A percentile compares a stretch with the other conserved stretches of the same genome.
phyloP scores from a whole-genome alignment of 2,888 invertebrate species.

The Argynnis bischoffii region DNA sequence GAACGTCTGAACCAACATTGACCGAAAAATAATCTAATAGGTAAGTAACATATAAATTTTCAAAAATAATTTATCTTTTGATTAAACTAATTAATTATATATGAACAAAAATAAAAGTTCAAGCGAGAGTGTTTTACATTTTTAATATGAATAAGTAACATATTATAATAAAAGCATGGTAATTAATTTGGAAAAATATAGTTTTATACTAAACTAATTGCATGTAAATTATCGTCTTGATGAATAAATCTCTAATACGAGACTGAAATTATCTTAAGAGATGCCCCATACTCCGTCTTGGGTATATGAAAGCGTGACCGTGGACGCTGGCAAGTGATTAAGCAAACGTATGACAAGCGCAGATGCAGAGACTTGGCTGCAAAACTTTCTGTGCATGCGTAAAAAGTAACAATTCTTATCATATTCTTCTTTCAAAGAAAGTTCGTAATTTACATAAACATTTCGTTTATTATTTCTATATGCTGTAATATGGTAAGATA shows the following conservation, averaged over 20 bases:
- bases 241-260: conserved; percentile 23
- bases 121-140: conserved; percentile 7
- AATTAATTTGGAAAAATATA: conserved; percentile 10
- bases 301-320: conserved; percentile 36
- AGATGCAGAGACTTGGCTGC: conserved; percentile 9
- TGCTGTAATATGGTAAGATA: too few relatives aligned
- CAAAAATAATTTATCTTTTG: too few relatives aligned
- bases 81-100: too few relatives aligned
- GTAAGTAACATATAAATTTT: too few relatives aligned
- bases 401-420: background rate
- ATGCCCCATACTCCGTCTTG: conserved; percentile 22
- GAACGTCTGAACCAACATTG: too few relatives aligned
- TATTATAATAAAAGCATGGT: conserved; percentile 7
- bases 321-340: conserved; percentile 30
- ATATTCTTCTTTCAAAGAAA: background rate
- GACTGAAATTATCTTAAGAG: conserved; percentile 26
- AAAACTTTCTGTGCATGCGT: conserved; percentile 9
- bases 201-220: conserved; percentile 9
- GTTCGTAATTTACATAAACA: too few relatives aligned
- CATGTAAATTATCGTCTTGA: conserved; percentile 11
- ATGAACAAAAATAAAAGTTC: background rate
- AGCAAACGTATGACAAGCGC: conserved; percentile 32
- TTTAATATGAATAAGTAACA: conserved; percentile 5
- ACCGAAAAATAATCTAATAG: too few relatives aligned
- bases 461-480: too few relatives aligned